Percentiles rank a stretch among this genome's conserved stretches.
These are phyloP conservation scores for Taenioides sp. DNA, from an alignment of 2,797 vertebrate species.

Conservation along the genomic window DNA sequence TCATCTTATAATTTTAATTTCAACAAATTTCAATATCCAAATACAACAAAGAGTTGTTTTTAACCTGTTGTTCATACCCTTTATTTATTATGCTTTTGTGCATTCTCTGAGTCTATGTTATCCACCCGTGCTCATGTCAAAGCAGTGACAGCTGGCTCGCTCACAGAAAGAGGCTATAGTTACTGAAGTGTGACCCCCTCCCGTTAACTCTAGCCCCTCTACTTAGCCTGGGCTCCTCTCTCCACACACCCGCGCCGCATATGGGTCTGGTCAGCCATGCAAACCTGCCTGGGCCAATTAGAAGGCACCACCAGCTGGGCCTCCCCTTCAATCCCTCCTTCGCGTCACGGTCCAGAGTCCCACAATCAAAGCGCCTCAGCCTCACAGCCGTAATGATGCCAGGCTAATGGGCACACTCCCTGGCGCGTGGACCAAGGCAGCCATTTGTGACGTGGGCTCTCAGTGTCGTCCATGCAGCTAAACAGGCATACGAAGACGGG, in stretches of 20 bases:
- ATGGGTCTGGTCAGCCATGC: conserved; percentile 76
- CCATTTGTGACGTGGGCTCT: conserved; percentile 52
- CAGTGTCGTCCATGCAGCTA: conserved; percentile 27
- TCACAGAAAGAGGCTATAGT: conserved; percentile 69
- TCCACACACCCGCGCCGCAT: conserved; percentile 60
- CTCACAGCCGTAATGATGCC: conserved; percentile 62
- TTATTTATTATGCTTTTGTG: conserved; percentile 49
- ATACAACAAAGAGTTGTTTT: conserved; percentile 16
- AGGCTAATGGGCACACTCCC: conserved; percentile 60
- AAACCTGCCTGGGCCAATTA: conserved; percentile 78
- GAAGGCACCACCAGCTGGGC: conserved; percentile 75
- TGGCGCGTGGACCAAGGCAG: conserved; percentile 45
- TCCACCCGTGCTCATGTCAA: conserved; percentile 58
- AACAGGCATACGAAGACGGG: conserved; percentile 34
- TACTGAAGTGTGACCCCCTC: conserved; percentile 71
- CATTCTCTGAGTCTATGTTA: conserved; percentile 45
- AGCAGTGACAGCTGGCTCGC: conserved; percentile 77
- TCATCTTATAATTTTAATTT: neutral
- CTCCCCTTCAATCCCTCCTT: conserved; percentile 48
- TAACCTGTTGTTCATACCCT: conserved; percentile 53
- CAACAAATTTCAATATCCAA: neutral
- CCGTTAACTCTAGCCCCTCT: conserved; percentile 31
- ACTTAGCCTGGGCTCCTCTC: conserved; percentile 54
- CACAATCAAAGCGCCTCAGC: conserved; percentile 66
- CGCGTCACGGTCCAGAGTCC: conserved; percentile 60